phyloP scores from a whole-genome alignment of 2,888 invertebrate species.

The Lamproptera curius region DNA sequence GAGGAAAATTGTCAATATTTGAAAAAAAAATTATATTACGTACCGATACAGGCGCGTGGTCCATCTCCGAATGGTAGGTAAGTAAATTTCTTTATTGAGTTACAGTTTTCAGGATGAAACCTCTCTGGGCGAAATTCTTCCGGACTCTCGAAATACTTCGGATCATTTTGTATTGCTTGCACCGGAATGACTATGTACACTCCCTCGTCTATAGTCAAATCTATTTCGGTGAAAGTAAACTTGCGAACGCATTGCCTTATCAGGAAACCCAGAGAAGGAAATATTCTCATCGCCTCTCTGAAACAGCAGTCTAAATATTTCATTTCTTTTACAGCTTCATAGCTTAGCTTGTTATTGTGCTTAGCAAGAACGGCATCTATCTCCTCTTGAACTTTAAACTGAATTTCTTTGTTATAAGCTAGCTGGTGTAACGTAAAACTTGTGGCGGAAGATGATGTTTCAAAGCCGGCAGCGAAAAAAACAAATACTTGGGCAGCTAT shows the following conservation, averaged over 20 bases:
- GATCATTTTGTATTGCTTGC: constrained; percentile 36
- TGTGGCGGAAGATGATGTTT: constrained; percentile 28
- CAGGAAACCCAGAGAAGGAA: constrained; percentile 24
- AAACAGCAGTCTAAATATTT: constrained; percentile 26
- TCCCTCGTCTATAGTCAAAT: constrained; percentile 33
- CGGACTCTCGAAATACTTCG: constrained; percentile 33
- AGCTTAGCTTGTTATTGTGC: constrained; percentile 24
- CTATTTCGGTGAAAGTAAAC: constrained; percentile 30
- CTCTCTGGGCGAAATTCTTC: constrained; percentile 35
- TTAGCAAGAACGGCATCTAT: constrained; percentile 29
- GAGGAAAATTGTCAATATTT: background rate
- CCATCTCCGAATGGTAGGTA: constrained; percentile 21
- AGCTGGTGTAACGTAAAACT: constrained; percentile 33
- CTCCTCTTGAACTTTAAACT: constrained; percentile 35
- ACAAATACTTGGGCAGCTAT: constrained; percentile 30
- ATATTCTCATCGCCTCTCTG: constrained; percentile 30
- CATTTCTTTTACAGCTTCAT: constrained; percentile 15
- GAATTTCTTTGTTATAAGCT: constrained; percentile 36
- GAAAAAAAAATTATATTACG: constrained; percentile 1
- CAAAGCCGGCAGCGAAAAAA: constrained; percentile 20
- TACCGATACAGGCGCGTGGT: constrained; percentile 21
- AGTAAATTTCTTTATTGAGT: constrained; percentile 8
- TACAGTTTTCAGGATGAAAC: constrained; percentile 23
- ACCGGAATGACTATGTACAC: constrained; percentile 31
- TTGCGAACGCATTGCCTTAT: constrained; percentile 24